Evolutionary conservation across 2,797 vertebrate species (phyloP), one percentile per base, ranked within the genome.

Genomic region (Mareca strepera): DNA sequence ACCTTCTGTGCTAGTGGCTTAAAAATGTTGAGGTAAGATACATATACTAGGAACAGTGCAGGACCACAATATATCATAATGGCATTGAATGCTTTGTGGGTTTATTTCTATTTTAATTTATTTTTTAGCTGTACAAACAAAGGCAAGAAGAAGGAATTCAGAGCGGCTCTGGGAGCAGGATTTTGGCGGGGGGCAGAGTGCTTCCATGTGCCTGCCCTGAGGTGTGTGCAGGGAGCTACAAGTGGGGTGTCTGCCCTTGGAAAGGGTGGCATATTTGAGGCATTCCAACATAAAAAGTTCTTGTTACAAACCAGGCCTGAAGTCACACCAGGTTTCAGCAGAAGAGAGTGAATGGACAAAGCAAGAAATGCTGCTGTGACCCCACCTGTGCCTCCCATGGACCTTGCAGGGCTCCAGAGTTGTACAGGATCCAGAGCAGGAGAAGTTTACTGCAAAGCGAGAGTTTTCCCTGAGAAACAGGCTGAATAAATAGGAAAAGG

Each of bases 41-140:
- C n/a, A 43, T 29, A 26, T 37, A 28, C 62, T 48, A 82, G 50
- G 85, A 85, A 52, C 33, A n/a, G 77, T 17, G 6, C 28, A 68
- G 26, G 20, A 52, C 50, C 26, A 69, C 31, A 64, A 46, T 7
- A 4, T 9, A 31, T 77, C 72, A 69, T 78, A 41, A 76, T n/a
- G 1, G 33, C 35, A 75, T 64, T 22, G 39, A 2, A 8, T 59
- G 3, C 9, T 89, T 39, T 3, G 0, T 1, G 1, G 8, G 6
- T 62, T 93, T 81, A 23, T 63, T 92, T 91, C 44, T 58, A 31
- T 39, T 86, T 88, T 14, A 67, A 10, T 62, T 50, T 72, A 35
- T 50, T 52, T 55, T 35, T 76, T 70, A 52, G 13, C n/a, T 63
- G 22, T 63, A 60, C 67, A 91, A 92, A 25, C 17, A 72, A 84